Base-by-base conservation (phyloP, 2,888 invertebrate genomes). In the Nomada hirtipes region DNA sequence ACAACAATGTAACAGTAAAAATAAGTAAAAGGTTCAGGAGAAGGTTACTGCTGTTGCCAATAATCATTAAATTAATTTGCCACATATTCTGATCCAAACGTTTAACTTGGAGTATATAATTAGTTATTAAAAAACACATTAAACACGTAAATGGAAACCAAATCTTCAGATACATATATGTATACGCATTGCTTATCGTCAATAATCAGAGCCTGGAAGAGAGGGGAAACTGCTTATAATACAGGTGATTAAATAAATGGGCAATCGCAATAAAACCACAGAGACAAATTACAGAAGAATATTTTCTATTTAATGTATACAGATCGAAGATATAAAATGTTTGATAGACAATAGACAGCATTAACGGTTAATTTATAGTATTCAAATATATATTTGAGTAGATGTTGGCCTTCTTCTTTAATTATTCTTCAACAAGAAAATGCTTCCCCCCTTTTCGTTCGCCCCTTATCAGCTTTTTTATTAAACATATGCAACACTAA, bases 281-380 rank as follows among this genome's bases (percentile, higher is more conserved):
- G 23, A 9, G 61, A 47, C 36, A 42, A 42, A 53, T 83, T 89
- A 91, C 90, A 91, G 92, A 92, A 92, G 91, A 92, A 92, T 92
- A 92, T 91, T 90, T 91, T 91, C 88, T 92, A 91, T 91, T 92
- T 90, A 90, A 90, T 91, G 85, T 90, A 89, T 90, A 90, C 89
- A 91, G 90, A 90, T 86, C 86, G 89, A 88, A 91, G 89, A 91
- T 92, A 92, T 90, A 91, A 92, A 92, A 92, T 90, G 87, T 90
- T 90, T 85, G 84, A 91, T 90, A 92, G 91, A 90, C 90, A 90
- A 90, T 89, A 90, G 90, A 91, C 88, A 92, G 88, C 86, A 77
- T 91, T 86, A 91, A 91, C 90, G 86, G 86, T 89, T 83, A 89
- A 86, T 88, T 82, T 90, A 89, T 87, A 89, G 86, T 84, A 79